These are phyloP conservation scores for Neomonachus schauinslandi DNA, from an alignment of 2,113 vertebrate species.

Conservation along the genomic window DNA sequence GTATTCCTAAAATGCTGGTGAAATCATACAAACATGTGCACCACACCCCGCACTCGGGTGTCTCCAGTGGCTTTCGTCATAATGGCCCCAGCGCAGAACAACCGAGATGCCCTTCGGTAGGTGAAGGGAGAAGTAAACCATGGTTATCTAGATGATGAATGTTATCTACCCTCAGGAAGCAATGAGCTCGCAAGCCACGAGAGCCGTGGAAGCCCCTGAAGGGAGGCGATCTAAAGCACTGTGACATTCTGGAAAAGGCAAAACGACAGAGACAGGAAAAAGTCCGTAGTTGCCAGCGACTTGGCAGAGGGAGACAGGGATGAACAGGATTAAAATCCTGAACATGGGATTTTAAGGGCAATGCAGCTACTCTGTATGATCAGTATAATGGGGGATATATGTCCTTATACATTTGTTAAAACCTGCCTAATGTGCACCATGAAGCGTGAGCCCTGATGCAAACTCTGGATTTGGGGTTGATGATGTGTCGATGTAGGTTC, in stretches of 20 bases:
- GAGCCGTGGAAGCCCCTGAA: neutral
- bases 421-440: no score
- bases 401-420: neutral
- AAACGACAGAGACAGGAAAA: neutral
- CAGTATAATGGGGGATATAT: neutral
- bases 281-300: neutral
- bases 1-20: neutral
- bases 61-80: neutral
- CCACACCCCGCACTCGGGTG: neutral
- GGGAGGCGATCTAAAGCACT: neutral
- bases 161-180: neutral
- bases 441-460: neutral
- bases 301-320: neutral
- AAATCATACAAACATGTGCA: neutral
- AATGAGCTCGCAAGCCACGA: neutral
- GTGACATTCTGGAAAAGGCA: neutral
- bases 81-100: neutral
- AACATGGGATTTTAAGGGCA: neutral
- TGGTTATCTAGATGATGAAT: neutral
- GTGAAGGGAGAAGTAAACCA: neutral
- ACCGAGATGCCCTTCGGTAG: neutral
- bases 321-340: neutral
- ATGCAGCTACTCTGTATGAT: neutral
- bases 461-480: neutral
- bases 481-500: accelerated